Percentiles rank a stretch among this genome's conserved stretches.
phyloP scores from a whole-genome alignment of 2,797 vertebrate genomes.

The Lindbergichthys nudifrons region DNA sequence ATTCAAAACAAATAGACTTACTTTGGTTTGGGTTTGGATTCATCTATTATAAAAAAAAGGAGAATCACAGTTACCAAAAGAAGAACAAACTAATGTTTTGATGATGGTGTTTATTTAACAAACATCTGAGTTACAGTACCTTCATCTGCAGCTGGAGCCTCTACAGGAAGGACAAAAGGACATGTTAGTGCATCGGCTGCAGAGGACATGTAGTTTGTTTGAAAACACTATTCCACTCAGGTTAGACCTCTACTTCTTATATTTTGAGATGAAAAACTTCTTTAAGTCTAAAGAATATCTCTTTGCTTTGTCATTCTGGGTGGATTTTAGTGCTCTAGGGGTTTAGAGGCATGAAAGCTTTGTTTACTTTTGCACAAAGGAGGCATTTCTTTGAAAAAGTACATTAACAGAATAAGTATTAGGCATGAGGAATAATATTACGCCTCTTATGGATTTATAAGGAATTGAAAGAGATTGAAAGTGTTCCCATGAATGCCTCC shows the following conservation, averaged over 20 bases:
- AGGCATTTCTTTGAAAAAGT: conserved; percentile 21
- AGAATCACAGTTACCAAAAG: background rate
- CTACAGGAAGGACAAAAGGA: conserved; percentile 43
- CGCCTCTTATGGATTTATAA: conserved; percentile 22
- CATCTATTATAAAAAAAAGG: conserved; percentile 64
- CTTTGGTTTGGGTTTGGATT: conserved; percentile 81
- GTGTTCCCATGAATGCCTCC: conserved; percentile 17
- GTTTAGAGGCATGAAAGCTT: conserved; percentile 27
- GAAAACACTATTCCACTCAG: conserved; percentile 10
- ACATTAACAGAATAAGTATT: conserved; percentile 28
- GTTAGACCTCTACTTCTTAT: conserved; percentile 30
- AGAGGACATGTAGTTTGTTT: conserved; percentile 27
- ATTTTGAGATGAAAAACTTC: conserved; percentile 33
- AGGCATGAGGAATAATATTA: conserved; percentile 12
- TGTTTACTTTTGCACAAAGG: conserved; percentile 16
- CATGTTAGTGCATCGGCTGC: conserved; percentile 28
- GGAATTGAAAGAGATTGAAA: conserved; percentile 19
- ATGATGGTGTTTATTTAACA: no score
- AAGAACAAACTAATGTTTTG: no score
- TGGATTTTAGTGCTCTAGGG: background rate
- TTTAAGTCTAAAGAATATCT: conserved; percentile 39
- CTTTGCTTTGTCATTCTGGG: conserved; percentile 8
- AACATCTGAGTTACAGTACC: background rate
- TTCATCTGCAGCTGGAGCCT: conserved; percentile 15
- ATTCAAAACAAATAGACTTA: conserved; percentile 53